These are phyloP conservation scores for Aramus guarauna DNA, from an alignment of 2,113 vertebrate genomes.

Conservation along the genomic window DNA sequence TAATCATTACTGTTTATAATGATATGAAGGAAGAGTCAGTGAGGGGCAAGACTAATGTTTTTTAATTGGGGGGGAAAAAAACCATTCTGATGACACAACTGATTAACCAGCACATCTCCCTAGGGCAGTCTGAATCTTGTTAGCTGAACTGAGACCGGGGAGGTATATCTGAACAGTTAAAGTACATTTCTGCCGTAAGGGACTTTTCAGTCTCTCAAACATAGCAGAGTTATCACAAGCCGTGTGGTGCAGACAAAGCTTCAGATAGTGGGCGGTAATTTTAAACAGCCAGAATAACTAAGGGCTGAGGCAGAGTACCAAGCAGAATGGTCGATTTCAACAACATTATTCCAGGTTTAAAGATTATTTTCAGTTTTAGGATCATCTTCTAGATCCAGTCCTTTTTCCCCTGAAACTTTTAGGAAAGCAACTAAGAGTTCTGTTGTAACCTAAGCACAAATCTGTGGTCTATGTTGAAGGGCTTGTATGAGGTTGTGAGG, in stretches of 20 bases:
- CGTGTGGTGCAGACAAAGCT: background rate
- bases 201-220: background rate
- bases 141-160: background rate
- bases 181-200: background rate
- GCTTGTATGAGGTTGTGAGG: background rate
- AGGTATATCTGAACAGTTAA: background rate
- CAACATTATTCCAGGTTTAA: background rate
- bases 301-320: background rate
- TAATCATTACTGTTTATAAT: background rate
- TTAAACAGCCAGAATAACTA: background rate
- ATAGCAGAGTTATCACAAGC: background rate
- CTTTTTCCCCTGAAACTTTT: background rate
- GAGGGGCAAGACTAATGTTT: background rate
- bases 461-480: background rate
- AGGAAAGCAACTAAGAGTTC: background rate
- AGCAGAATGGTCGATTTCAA: background rate
- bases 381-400: background rate
- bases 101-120: background rate
- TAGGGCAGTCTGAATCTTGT: background rate
- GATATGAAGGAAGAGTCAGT: background rate
- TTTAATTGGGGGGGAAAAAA: background rate
- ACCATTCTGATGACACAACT: background rate
- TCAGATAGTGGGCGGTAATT: background rate
- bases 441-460: background rate
- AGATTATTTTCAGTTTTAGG: background rate